Base-by-base conservation (phyloP, 2,113 vertebrate genomes). In the Myotis brandtii region DNA sequence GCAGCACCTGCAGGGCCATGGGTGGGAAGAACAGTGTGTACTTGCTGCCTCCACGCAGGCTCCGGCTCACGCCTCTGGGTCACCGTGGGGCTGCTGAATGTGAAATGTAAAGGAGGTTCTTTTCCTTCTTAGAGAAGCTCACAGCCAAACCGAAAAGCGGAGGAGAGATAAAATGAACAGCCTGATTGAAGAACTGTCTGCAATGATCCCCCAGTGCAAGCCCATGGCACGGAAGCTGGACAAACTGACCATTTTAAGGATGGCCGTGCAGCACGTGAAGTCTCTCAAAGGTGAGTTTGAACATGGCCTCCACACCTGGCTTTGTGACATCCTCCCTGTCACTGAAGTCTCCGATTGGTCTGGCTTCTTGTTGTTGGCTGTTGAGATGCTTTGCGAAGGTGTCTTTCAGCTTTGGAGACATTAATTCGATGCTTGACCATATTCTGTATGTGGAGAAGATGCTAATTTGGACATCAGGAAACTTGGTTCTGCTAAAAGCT, bases 161-260 rank as follows among this genome's bases (percentile, higher is more conserved):
- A 98, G 99, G 95, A 98, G 99, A 94, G 99, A 99, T 96, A 99
- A 99, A 98, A 99, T 99, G 99, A 99, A 99, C 97, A 99, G 98
- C 84, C 95, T 99, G 84, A 99, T 99, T 75, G 99, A 99, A 93
- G 99, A 99, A 92, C 98, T 99, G 37, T 99, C 99, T 16, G 98
- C 98, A 48, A 99, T 99, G 99, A 99, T 99, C 96, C 99, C 99
- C 13, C 99, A 99, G 43, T 99, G 99, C 98, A 99, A 98, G 96
- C 99, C 99, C 37, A 95, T 99, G 98, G 98, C 99, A 50, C 98
- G 99, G 12, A 99, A 99, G 83, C 98, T 99, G 83, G 99, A 99
- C 98, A 99, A 99, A 88, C 99, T 99, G 40, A 99, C 99, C 2
- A 99, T 99, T 72, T 98, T 99, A 87, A 98, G 99, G 88, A 99